These are phyloP conservation scores for Escarpia spicata DNA, from an alignment of 2,888 invertebrate genomes.

Conservation along the genomic window DNA sequence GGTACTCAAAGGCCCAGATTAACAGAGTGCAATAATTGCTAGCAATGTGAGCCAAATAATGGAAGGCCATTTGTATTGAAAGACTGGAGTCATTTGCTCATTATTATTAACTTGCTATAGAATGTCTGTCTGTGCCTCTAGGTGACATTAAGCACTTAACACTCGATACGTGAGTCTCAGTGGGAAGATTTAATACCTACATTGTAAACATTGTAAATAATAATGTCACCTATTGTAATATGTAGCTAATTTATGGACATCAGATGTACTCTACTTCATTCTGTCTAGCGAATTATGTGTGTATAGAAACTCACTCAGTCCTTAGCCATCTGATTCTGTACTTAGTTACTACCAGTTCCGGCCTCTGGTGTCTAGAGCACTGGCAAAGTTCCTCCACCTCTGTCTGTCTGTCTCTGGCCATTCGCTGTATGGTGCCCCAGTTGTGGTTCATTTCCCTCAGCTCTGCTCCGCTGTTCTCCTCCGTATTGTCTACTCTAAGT, in stretches of 20 bases:
- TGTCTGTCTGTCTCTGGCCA: too few species aligned
- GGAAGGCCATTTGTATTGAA: background rate
- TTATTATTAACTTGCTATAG: background rate
- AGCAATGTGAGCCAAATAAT: background rate
- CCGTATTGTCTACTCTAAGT: too few species aligned
- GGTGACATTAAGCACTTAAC: background rate
- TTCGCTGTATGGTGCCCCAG: too few species aligned
- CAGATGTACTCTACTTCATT: background rate
- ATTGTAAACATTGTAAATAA: background rate
- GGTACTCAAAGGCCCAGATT: background rate
- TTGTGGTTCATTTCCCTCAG: too few species aligned
- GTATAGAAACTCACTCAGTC: too few species aligned
- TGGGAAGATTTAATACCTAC: background rate
- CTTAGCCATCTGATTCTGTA: too few species aligned
- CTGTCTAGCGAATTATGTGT: background rate
- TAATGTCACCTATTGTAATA: background rate
- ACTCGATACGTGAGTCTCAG: background rate
- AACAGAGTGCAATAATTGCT: background rate
- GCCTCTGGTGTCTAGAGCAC: too few species aligned
- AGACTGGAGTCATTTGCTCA: background rate
- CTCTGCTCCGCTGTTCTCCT: too few species aligned
- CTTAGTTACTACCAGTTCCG: too few species aligned
- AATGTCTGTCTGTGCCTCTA: background rate
- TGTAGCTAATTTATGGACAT: background rate
- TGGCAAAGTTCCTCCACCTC: too few species aligned